These are phyloP conservation scores for Sebastes minor DNA, from an alignment of 2,797 vertebrate genomes.

Conservation along the genomic window DNA sequence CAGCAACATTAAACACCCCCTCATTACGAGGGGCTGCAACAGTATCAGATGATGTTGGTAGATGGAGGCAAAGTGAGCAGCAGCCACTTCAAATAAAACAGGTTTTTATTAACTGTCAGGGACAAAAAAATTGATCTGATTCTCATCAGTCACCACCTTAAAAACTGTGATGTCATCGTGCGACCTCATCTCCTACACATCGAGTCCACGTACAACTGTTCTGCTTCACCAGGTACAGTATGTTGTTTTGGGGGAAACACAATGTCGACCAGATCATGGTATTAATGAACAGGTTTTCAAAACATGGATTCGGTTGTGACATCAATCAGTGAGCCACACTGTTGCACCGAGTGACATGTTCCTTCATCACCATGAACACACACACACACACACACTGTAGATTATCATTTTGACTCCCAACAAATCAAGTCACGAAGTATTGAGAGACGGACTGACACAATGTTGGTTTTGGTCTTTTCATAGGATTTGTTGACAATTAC, in stretches of 20 bases:
- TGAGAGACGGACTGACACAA: not conserved
- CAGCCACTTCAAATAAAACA: conserved; percentile 33
- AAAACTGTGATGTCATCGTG: conserved; percentile 14
- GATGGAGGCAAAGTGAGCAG: conserved; percentile 16
- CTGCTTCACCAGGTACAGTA: not conserved
- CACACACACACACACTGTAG: not conserved
- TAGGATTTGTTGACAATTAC: not conserved
- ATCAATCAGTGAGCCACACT: not conserved
- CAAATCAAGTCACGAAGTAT: not conserved
- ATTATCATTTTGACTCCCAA: not conserved
- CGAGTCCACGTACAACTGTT: conserved; percentile 6
- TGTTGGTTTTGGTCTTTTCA: conserved; percentile 6
- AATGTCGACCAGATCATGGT: not conserved
- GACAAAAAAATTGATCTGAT: conserved; percentile 24
- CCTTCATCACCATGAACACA: not conserved
- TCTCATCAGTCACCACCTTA: conserved; percentile 26
- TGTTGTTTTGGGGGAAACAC: conserved; percentile 16
- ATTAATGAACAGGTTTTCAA: not conserved
- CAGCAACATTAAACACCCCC: not conserved
- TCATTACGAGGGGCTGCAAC: not conserved
- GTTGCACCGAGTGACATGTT: not conserved
- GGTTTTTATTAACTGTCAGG: conserved; percentile 26
- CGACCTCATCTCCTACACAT: conserved; percentile 33
- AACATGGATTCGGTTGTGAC: not conserved
- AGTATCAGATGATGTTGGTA: not conserved